phyloP scores from a whole-genome alignment of 2,797 vertebrate species.

The Aplochiton taeniatus region DNA sequence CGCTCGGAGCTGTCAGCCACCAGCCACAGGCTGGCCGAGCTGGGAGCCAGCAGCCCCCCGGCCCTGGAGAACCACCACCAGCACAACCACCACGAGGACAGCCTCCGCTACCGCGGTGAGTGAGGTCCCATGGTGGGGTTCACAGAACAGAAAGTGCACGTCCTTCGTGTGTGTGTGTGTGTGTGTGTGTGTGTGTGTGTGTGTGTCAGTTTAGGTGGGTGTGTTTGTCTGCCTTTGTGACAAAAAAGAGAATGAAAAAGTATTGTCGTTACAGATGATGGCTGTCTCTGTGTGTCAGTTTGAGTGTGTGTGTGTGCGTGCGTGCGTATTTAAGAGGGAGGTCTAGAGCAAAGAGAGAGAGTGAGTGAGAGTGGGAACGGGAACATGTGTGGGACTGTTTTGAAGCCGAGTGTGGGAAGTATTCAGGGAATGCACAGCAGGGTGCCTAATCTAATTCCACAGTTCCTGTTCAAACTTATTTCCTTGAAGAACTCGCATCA shows the following conservation, averaged over 20 bases:
- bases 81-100: constrained; percentile 76
- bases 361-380: constrained; percentile 31
- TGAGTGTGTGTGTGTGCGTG: constrained; percentile 2
- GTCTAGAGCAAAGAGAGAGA: too few species aligned
- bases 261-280: too few species aligned
- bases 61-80: constrained; percentile 82
- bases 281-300: too few species aligned
- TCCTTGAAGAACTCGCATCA: constrained; percentile 32
- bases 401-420: constrained; percentile 50
- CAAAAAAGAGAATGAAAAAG: background rate
- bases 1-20: constrained; percentile 89
- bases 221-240: background rate
- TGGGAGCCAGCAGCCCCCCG: constrained; percentile 79
- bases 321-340: background rate
- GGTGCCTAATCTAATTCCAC: constrained; percentile 39
- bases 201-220: constrained; percentile 1
- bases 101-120: constrained; percentile 70
- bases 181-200: constrained; percentile 19
- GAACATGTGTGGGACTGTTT: constrained; percentile 42
- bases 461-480: constrained; percentile 35
- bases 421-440: constrained; percentile 52
- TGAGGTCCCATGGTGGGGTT: constrained; percentile 23
- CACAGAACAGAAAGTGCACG: too few species aligned
- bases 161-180: constrained; percentile 14
- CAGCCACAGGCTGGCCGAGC: constrained; percentile 88